Conservation (phyloP, 2,113 vertebrate species). For the Chauna torquata region DNA sequence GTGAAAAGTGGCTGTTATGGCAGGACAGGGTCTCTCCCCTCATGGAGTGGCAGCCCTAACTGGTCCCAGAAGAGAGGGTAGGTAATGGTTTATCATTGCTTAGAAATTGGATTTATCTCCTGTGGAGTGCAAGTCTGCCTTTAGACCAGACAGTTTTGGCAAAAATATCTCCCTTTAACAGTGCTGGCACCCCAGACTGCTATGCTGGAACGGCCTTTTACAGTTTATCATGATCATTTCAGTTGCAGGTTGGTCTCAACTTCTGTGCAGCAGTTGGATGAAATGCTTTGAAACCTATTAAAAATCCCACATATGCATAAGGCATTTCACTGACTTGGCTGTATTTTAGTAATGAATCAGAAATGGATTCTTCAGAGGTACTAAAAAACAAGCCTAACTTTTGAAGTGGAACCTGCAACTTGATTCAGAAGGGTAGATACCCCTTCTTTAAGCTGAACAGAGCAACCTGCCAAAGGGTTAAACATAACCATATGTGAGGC, state of each 20-base stretch:
- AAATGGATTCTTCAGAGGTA: neutral
- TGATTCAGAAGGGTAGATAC: neutral
- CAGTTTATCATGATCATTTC: neutral
- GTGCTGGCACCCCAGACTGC: neutral
- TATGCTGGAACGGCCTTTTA: neutral
- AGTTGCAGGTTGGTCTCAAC: neutral
- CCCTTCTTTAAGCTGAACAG: neutral
- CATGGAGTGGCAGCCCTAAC: neutral
- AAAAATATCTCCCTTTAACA: neutral
- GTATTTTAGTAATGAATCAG: neutral
- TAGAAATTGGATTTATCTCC: neutral
- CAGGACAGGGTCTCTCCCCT: neutral
- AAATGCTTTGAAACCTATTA: neutral
- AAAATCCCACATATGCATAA: neutral
- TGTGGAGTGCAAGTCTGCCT: neutral
- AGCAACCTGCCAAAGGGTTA: neutral
- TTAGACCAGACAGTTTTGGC: neutral
- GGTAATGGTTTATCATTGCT: neutral
- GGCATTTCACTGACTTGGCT: neutral
- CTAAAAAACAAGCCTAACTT: neutral
- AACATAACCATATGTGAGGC: neutral
- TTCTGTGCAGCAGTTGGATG: neutral
- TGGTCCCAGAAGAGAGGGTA: fast-evolving
- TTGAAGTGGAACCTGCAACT: neutral
- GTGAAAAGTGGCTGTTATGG: neutral